These are phyloP conservation scores for Python bivittatus DNA, from an alignment of 2,113 vertebrate genomes.

Conservation along the genomic window DNA sequence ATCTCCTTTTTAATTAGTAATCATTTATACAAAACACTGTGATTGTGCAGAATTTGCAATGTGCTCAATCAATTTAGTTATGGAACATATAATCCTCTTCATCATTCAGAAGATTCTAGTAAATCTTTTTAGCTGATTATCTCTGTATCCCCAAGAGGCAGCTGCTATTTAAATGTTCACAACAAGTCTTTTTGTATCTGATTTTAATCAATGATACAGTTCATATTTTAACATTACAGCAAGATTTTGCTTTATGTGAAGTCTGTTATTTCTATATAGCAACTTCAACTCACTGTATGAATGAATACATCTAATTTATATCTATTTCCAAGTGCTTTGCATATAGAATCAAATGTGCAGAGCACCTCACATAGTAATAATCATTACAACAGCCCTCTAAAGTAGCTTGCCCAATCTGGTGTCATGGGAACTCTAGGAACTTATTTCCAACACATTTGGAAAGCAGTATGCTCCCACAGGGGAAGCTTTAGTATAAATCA, in stretches of 20 bases:
- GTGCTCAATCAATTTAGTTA: neutral
- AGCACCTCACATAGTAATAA: neutral
- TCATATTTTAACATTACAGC: neutral
- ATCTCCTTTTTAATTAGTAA: conserved; percentile 53
- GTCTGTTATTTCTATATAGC: neutral
- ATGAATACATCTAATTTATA: too few relatives aligned
- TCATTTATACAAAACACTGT: conserved; percentile 31
- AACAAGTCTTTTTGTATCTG: conserved; percentile 13
- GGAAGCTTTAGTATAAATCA: neutral
- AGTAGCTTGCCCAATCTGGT: too few relatives aligned
- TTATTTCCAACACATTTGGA: too few relatives aligned
- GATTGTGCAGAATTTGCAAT: conserved; percentile 4
- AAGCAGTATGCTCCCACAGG: too few relatives aligned
- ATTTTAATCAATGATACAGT: conserved; percentile 30
- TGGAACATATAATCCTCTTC: conserved; percentile 34
- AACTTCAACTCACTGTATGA: neutral
- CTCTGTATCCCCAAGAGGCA: conserved; percentile 33
- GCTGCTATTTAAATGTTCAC: neutral
- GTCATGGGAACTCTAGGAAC: too few relatives aligned
- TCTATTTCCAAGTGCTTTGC: neutral
- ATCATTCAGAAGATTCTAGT: neutral
- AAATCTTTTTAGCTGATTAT: conserved; percentile 60
- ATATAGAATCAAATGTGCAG: neutral
- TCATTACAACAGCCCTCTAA: neutral
- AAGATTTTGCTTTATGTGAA: neutral